These are phyloP conservation scores for Caloenas nicobarica DNA, from an alignment of 2,113 vertebrate species.

Conservation along the genomic window DNA sequence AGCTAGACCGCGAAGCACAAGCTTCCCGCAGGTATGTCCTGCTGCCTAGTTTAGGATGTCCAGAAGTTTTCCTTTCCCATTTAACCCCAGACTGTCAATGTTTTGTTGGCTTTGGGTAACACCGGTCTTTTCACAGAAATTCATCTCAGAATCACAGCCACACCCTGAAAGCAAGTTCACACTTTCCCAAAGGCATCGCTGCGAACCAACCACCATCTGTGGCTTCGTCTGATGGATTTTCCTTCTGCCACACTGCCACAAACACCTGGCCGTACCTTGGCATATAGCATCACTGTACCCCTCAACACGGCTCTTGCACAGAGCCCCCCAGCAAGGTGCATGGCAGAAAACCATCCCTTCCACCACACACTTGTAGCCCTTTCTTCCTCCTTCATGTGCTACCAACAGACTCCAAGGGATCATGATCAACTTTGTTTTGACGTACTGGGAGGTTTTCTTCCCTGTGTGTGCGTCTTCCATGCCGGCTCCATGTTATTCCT, in stretches of 20 bases:
- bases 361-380: neutral
- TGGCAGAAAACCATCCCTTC: neutral
- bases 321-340: neutral
- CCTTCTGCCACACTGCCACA: neutral
- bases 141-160: neutral
- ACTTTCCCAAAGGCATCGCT: neutral
- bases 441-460: neutral
- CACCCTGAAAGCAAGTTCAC: neutral
- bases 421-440: fast-evolving
- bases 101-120: neutral
- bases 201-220: neutral
- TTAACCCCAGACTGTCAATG: neutral
- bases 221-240: neutral
- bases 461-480: neutral
- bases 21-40: neutral
- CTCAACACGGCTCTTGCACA: fast-evolving
- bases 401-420: neutral
- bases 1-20: neutral
- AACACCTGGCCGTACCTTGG: too few relatives aligned
- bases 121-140: neutral
- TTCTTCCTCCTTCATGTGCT: neutral
- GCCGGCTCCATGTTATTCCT: fast-evolving
- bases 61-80: neutral
- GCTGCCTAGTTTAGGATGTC: neutral
- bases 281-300: neutral